These are phyloP conservation scores for Cyclophora albipunctata DNA, from an alignment of 2,888 invertebrate genomes.

Conservation along the genomic window DNA sequence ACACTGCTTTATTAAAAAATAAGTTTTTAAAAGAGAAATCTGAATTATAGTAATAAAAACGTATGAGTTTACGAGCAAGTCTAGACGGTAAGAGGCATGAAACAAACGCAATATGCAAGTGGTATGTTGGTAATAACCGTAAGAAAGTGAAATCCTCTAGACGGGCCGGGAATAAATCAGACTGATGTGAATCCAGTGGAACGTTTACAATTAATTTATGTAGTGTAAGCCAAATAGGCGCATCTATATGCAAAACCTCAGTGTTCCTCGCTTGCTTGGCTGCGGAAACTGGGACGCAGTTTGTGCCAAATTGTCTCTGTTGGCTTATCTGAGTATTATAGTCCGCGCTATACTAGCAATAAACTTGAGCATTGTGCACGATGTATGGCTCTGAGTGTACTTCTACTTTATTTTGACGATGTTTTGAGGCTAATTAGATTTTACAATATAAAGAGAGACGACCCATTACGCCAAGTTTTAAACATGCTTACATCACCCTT, in stretches of 20 bases:
- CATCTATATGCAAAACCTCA: conserved; percentile 72
- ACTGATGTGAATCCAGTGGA: conserved; percentile 53
- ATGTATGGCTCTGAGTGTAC: conserved; percentile 50
- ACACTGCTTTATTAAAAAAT: conserved; percentile 5
- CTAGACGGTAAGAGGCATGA: conserved; percentile 15
- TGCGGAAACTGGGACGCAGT: conserved; percentile 60
- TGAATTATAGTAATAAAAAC: conserved; percentile 7
- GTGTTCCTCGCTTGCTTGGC: conserved; percentile 60
- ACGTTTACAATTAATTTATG: conserved; percentile 67
- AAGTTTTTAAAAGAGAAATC: conserved; percentile 2
- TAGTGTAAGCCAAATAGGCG: conserved; percentile 67
- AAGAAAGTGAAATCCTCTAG: conserved; percentile 28
- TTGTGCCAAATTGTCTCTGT: conserved; percentile 72
- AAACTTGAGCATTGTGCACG: conserved; percentile 57
- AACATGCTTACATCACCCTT: no score
- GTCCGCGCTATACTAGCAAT: conserved; percentile 55
- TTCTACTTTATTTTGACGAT: conserved; percentile 42
- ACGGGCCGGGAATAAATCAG: conserved; percentile 34
- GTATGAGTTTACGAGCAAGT: conserved; percentile 13
- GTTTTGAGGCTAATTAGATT: conserved; percentile 39
- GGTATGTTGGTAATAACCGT: conserved; percentile 12
- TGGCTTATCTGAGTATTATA: conserved; percentile 72
- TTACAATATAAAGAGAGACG: conserved; percentile 5
- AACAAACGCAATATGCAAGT: conserved; percentile 16
- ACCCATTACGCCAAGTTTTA: no score